Evolutionary conservation across 92 coral and sea anemone species (phyloP).

Genomic region (Zoanthus gigantus): DNA sequence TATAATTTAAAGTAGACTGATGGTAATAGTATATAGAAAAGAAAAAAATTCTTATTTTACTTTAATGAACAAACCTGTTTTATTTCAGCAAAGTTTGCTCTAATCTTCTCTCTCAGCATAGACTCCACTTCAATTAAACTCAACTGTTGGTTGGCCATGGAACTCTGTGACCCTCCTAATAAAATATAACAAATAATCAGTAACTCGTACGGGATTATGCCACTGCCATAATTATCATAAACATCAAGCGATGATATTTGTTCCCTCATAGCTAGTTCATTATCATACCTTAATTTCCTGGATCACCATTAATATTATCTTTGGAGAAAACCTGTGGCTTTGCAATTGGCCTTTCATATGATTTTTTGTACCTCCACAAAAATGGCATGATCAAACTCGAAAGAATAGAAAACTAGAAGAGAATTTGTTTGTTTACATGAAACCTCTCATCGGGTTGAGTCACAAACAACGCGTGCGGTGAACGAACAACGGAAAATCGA

Average conservation of each 20-base stretch:
- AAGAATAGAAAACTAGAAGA: neutral
- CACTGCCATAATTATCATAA: too few relatives aligned
- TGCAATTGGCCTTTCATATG: neutral
- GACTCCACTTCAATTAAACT: conserved; percentile 87
- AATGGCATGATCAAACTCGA: neutral
- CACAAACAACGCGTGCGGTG: conserved; percentile 12
- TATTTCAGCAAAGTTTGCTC: conserved; percentile 81
- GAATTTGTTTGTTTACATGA: conserved; percentile 12
- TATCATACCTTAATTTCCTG: neutral
- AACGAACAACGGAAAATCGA: conserved; percentile 15
- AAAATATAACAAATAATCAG: neutral
- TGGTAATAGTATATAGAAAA: too few relatives aligned
- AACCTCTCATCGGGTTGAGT: neutral
- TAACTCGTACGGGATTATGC: too few relatives aligned
- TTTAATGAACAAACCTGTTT: conserved; percentile 69
- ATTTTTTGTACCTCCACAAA: neutral
- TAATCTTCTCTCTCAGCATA: conserved; percentile 78
- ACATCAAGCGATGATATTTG: neutral
- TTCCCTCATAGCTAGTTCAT: neutral
- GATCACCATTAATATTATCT: neutral
- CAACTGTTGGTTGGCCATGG: conserved; percentile 67
- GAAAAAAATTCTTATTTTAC: neutral
- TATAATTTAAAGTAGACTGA: too few relatives aligned
- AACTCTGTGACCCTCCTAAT: conserved; percentile 65
- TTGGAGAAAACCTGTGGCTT: neutral